Evolutionary conservation across 92 coral and sea anemone genomes (phyloP), one percentile per base, ranked within the genome.

Genomic region (Siderastrea radians): DNA sequence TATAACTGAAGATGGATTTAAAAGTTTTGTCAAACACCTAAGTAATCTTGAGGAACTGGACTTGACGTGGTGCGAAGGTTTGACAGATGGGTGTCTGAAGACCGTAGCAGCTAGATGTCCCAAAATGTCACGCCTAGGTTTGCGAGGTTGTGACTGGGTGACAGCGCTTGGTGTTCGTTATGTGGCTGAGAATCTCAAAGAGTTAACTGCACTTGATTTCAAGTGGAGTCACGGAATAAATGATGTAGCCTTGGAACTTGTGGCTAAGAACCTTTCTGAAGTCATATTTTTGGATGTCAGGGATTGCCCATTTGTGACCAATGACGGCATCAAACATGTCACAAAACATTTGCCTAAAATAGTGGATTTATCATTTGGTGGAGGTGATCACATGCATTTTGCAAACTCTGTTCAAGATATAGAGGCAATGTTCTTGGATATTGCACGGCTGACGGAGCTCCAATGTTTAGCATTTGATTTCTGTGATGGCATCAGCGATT

Each of bases 111-210:
- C 38, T 1, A 88, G 88, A 86, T 96, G 99, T 61, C 90, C 96
- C 7, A 91, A 91, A 52, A 78, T 96, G 79, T 88, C 84, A 19
- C 83, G 89, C 47, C 80, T 96, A 58, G 90, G 92, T 38, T 68
- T 96, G 74, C 92, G 96, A 0, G 98, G 98, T 4, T 96, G 99
- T 87, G 99, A 96, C 80, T 96, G 99, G 99, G 90, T 95, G 38
- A 86, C 96, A 17, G 90, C 84, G n/a, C 77, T 74, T 72, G 96
- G 96, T 3, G 77, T 96, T 51, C 94, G 87, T 61, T 74, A 93
- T 64, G 87, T 96, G 5, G 95, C 89, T 8, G 84, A 95, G 72
- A 90, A 89, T 52, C 93, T 96, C 59, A 96, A 93, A 13, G 72
- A 91, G 52, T 74, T 96, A 64, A 88, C 84, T 12, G 87, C 79